Base-by-base conservation (phyloP, 2,888 invertebrate species). In the Drosophila meridionalis region DNA sequence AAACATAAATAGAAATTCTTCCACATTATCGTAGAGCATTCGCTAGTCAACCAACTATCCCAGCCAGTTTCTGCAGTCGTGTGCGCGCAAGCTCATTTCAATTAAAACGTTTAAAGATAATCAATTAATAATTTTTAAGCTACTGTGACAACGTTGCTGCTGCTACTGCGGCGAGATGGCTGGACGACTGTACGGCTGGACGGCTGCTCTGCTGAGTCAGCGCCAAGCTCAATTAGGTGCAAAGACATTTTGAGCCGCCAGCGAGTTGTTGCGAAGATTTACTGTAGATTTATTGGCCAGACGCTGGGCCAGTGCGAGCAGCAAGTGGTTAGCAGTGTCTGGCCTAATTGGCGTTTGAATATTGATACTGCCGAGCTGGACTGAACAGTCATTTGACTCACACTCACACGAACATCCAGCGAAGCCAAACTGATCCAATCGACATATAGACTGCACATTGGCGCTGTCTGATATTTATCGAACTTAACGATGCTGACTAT, bases 111-210 rank as follows among this genome's bases (percentile, higher is more conserved):
- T 85, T 85, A 88, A 64, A 90, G 88, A 85, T 86, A 86, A 86
- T 87, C 90, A 90, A 87, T 87, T 90, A 87, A 87, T 87, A 90
- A 82, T 76, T 81, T 89, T 83, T 73, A 83, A 89, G 87, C 82
- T 77, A 64, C 75, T 80, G 69, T 80, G 87, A 84, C 82, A 83
- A 67, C 65, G 32, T 43, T 56, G 62, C 12, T 20, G n/a, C 42
- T 50, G 66, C 32, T 55, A 30, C 43, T 48, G 43, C 36, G 45
- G 45, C 7, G 40, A 14, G 28, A 32, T 12, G n/a, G 28, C 32
- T 59, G 52, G 20, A 20, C 20, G 20, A 1, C 20, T 20, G 9
- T 50, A 50, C 30, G n/a, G 50, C n/a, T n/a, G 28, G 26, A 50
- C 30, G n/a, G 50, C n/a, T n/a, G 28, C 38, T 55, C 38, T 90